phyloP scores from a whole-genome alignment of 2,113 vertebrate species.

The Tragelaphus imberbis region DNA sequence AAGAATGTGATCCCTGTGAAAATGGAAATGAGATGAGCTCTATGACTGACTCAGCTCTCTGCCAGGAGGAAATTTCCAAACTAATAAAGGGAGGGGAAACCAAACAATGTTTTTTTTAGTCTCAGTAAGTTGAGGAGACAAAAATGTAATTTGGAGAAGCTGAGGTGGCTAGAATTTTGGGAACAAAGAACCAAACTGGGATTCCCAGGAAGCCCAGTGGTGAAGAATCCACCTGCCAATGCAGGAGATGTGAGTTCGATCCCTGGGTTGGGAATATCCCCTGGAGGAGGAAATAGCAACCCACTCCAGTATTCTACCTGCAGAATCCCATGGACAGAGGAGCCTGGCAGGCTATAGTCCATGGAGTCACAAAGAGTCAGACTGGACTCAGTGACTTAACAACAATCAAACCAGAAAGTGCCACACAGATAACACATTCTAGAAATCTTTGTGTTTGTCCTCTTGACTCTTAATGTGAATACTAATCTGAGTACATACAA shows the following conservation, averaged over 20 bases:
- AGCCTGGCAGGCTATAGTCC: neutral
- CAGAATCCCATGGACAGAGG: neutral
- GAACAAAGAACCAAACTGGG: neutral
- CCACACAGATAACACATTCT: neutral
- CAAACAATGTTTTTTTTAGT: neutral
- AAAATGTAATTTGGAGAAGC: neutral
- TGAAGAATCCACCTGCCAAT: neutral
- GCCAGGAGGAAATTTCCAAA: neutral
- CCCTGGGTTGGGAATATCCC: neutral
- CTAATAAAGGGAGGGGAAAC: neutral
- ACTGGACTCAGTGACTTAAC: neutral
- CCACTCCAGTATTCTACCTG: neutral
- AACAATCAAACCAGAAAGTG: neutral
- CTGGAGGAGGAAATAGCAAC: neutral
- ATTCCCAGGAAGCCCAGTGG: neutral
- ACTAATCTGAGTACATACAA: neutral
- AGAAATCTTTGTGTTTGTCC: neutral
- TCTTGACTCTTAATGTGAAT: neutral
- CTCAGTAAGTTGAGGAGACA: neutral
- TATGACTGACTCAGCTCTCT: neutral
- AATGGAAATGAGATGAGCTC: neutral
- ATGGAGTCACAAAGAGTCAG: neutral
- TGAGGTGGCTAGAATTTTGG: neutral
- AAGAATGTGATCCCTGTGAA: neutral
- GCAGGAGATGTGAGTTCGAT: neutral